Evolutionary conservation across 2,113 vertebrate genomes (phyloP), one percentile per base, ranked within the genome.

Genomic region (Chunga burmeisteri): DNA sequence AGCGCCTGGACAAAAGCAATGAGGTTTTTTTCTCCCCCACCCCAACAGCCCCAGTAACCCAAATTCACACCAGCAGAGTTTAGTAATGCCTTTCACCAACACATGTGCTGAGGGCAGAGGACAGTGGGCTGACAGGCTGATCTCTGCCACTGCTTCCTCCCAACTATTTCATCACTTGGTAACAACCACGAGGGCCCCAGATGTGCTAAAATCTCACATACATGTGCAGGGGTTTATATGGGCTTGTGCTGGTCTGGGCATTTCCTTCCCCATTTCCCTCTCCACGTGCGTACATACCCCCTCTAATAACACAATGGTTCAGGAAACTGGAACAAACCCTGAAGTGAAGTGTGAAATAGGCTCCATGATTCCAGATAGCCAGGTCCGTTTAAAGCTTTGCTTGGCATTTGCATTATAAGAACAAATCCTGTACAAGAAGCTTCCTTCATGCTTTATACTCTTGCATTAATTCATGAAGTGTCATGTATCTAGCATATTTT

Each of bases 381-480:
- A 16, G 74, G 65, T 66, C 94, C 11, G 0, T 53, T 90, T 83
- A 90, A 70, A 96, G 68, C 84, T 86, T 71, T 29, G 75, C 91
- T 80, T 63, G 59, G 59, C 66, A 88, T 95, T 97, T 96, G 94
- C 93, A 65, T 86, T 8, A 5, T 44, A 49, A 88, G 80, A 91
- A 84, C 93, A 92, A 95, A 94, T 14, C 87, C 94, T 34, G 85
- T 62, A 65, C 42, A 50, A 81, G 86, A 65, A n/a, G 44, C 47
- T 74, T 87, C 62, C 82, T 62, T 25, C 49, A 1, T 81, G 73
- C 81, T 81, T 85, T 42, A 26, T 13, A 9, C 50, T 71, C 82
- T 25, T 94, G 87, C 94, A 98, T 97, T 96, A 95, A 97, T 97
- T 93, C 96, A 92, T 95, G 88, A 96, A 95, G 86, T 91, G 93